These are phyloP conservation scores for Drosophila teissieri DNA, from an alignment of 1,140 invertebrate species.

Conservation along the genomic window DNA sequence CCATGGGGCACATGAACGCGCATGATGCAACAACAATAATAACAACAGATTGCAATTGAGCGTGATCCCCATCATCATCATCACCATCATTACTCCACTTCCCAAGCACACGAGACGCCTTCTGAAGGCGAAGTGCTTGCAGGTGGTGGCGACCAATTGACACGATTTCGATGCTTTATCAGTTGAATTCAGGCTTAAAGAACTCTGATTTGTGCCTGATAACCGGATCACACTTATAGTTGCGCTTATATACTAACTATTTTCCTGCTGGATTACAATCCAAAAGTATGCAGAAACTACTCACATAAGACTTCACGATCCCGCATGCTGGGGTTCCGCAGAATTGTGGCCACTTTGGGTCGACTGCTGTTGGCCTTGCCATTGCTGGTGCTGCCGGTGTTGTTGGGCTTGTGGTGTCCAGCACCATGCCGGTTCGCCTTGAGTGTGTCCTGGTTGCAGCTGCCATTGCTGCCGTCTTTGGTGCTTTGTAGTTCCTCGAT, in stretches of 20 bases:
- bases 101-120: slow-evolving; percentile 30
- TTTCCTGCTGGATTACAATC: too few species aligned
- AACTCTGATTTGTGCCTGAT: not conserved
- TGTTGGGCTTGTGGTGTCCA: slow-evolving; percentile 39
- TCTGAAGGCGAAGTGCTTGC: slow-evolving; percentile 8
- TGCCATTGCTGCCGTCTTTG: slow-evolving; percentile 71
- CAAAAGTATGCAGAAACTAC: slow-evolving; percentile 31
- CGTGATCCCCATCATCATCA: slow-evolving; percentile 25
- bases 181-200: not conserved
- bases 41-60: slow-evolving; percentile 64
- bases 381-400: slow-evolving; percentile 27
- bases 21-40: slow-evolving; percentile 79
- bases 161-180: not conserved
- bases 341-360: slow-evolving; percentile 81
- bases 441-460: slow-evolving; percentile 81
- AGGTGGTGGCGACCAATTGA: slow-evolving; percentile 6
- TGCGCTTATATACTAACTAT: too few species aligned
- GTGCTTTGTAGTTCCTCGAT: slow-evolving; percentile 82
- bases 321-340: slow-evolving; percentile 81
- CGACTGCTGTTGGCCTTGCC: slow-evolving; percentile 34
- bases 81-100: slow-evolving; percentile 40
- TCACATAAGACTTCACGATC: slow-evolving; percentile 84
- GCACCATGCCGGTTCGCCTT: slow-evolving; percentile 70
- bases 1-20: slow-evolving; percentile 33
- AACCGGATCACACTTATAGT: not conserved